Evolutionary conservation across 2,797 vertebrate genomes (phyloP), one percentile per base, ranked within the genome.

Genomic region (Peromyscus nudipes): DNA sequence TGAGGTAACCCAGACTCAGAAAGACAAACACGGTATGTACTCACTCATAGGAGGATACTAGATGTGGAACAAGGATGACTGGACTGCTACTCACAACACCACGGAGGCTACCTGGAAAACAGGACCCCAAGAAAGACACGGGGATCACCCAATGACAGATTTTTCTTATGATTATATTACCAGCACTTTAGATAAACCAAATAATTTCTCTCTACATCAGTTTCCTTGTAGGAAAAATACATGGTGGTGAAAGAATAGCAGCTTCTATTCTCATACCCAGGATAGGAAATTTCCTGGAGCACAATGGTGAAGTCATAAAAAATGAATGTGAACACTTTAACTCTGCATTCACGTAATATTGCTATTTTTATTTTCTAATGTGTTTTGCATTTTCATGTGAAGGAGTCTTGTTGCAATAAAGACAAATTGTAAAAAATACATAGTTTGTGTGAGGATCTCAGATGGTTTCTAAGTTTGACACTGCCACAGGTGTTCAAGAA

Each of bases 401-500:
- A 80, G 17, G 73, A 77, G 12, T 85, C 46, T 27, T 76, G 11
- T 23, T 88, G 11, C 14, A 82, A 34, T 82, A 89, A 96, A 89
- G 49, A 46, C 25, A 27, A 25, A 60, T 27, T 49, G 49, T 34
- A 64, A 40, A 34, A 69, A 55, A 16, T 31, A 69, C 19, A 4
- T 71, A 77, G 16, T 46, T 31, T 86, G 1, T 25, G 67, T 62
- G 34, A 73, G 65, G 34, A n/a, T 43, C 55, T 89, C 40, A 91
- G 83, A 37, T 57, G 34, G 89, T 14, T 75, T 94, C 31, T 49
- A 92, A 19, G 6, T 77, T 27, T 76, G 13, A 76, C 57, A 34
- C 64, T 55, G 69, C 64, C 34, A 83, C 8, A 79, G 29, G 2
- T 67, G 83, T 97, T 96, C 83, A 55, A 92, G 64, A 81, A 85